Evolutionary conservation across 2,113 vertebrate genomes (phyloP).

Genomic region (Muscicapa adusta): DNA sequence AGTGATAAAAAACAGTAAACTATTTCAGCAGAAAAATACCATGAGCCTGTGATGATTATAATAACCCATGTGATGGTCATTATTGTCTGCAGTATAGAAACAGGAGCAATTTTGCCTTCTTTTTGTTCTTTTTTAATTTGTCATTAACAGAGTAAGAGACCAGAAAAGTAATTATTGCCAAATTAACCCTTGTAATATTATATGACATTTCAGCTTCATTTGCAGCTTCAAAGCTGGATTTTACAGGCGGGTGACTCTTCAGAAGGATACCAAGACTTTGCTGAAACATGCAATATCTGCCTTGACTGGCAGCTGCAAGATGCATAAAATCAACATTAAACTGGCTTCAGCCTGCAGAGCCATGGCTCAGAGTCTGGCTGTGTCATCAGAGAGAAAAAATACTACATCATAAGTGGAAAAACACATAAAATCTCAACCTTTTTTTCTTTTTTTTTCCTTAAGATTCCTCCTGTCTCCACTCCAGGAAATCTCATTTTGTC

Average conservation of each 20-base stretch:
- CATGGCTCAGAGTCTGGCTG: neutral
- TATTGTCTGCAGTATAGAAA: neutral
- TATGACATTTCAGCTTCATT: neutral
- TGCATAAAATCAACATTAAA: neutral
- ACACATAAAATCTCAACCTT: neutral
- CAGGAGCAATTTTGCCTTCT: neutral
- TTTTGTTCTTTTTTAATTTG: neutral
- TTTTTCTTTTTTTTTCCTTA: neutral
- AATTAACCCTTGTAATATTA: neutral
- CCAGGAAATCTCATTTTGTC: neutral
- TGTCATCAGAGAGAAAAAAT: neutral
- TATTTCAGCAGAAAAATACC: neutral
- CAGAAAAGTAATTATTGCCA: neutral
- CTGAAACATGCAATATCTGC: neutral
- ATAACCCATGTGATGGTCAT: neutral
- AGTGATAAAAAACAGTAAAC: slow-evolving; percentile 25
- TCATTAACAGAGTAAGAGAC: neutral
- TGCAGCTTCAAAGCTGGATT: neutral
- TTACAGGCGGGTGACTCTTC: neutral
- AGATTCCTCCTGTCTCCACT: neutral
- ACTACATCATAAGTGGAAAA: neutral
- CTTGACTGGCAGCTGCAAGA: neutral
- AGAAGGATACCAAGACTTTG: neutral
- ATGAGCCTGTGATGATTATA: neutral
- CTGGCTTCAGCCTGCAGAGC: neutral